Evolutionary conservation across 2,888 invertebrate species (phyloP).

Genomic region (Melitaea athalia): DNA sequence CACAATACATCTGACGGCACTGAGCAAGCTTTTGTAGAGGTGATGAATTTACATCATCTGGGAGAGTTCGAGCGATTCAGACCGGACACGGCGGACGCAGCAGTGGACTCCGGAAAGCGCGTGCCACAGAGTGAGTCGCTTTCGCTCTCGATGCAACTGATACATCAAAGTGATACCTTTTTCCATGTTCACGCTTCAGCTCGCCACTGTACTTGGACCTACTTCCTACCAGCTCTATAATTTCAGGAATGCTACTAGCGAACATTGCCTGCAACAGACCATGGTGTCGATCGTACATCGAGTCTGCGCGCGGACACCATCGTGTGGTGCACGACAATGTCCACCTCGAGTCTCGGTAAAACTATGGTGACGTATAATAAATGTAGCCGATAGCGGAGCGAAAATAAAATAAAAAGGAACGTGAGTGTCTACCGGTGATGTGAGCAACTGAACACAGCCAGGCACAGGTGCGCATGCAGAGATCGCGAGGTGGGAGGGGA

Average conservation of each 20-base stretch:
- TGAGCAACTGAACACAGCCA: slow-evolving; percentile 83
- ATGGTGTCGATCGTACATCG: slow-evolving; percentile 77
- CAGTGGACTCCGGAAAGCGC: slow-evolving; percentile 34
- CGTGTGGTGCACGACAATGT: slow-evolving; percentile 81
- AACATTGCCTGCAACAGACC: slow-evolving; percentile 98
- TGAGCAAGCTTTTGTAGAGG: slow-evolving; percentile 79
- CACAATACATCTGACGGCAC: slow-evolving; percentile 84
- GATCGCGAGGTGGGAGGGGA: slow-evolving; percentile 76
- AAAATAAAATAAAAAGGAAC: slow-evolving; percentile 73
- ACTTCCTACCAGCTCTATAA: slow-evolving; percentile 99
- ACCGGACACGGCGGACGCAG: slow-evolving; percentile 52
- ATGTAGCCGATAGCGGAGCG: slow-evolving; percentile 80
- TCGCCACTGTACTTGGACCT: slow-evolving; percentile 99
- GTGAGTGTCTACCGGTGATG: slow-evolving; percentile 81
- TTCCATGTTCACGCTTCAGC: slow-evolving; percentile 99
- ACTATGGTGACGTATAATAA: slow-evolving; percentile 73
- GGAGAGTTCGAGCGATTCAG: slow-evolving; percentile 74
- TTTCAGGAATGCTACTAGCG: slow-evolving; percentile 99
- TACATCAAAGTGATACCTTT: slow-evolving; percentile 91
- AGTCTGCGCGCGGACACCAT: slow-evolving; percentile 73
- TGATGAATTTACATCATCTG: slow-evolving; percentile 71
- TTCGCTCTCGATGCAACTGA: slow-evolving; percentile 72
- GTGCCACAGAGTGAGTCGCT: slow-evolving; percentile 68
- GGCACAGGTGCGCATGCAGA: slow-evolving; percentile 80
- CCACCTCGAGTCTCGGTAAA: slow-evolving; percentile 74